Conservation (phyloP, 1,140 invertebrate genomes). For the Neodiprion pinetum region DNA sequence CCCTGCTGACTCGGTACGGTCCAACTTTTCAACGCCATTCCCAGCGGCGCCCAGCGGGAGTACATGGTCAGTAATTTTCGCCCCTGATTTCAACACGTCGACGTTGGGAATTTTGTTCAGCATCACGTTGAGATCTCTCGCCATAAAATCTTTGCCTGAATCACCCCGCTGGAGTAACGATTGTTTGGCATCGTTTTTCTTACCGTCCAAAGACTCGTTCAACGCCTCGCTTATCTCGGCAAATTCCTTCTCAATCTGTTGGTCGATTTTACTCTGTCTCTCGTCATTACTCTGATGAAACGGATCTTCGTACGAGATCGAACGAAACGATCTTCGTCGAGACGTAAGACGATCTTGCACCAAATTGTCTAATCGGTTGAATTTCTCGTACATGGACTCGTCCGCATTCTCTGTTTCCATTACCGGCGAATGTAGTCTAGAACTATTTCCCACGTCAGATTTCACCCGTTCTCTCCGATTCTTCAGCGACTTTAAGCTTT, state of each 20-base stretch:
- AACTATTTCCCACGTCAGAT: not conserved
- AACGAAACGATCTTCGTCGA: constrained; percentile 7
- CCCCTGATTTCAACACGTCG: not conserved
- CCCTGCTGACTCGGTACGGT: not conserved
- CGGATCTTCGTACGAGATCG: not conserved
- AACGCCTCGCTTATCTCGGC: constrained; percentile 35
- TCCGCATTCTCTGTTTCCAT: not conserved
- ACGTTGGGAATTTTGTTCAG: constrained; percentile 7
- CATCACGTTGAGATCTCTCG: not conserved
- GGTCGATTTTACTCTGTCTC: constrained; percentile 30
- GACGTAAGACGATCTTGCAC: not conserved
- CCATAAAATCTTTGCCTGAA: not conserved
- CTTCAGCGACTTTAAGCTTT: not conserved
- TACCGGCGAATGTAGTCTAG: not conserved
- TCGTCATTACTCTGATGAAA: not conserved
- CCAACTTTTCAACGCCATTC: not conserved
- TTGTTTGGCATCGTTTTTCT: not conserved
- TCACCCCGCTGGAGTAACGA: not conserved
- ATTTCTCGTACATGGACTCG: not conserved
- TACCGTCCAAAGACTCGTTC: constrained; percentile 26
- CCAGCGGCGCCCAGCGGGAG: no score
- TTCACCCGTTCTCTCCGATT: not conserved
- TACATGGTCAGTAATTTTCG: not conserved
- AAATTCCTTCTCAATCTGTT: constrained; percentile 41
- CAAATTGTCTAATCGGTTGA: not conserved